Conservation (phyloP, 2,113 vertebrate genomes). For the Barnardius zonarius region DNA sequence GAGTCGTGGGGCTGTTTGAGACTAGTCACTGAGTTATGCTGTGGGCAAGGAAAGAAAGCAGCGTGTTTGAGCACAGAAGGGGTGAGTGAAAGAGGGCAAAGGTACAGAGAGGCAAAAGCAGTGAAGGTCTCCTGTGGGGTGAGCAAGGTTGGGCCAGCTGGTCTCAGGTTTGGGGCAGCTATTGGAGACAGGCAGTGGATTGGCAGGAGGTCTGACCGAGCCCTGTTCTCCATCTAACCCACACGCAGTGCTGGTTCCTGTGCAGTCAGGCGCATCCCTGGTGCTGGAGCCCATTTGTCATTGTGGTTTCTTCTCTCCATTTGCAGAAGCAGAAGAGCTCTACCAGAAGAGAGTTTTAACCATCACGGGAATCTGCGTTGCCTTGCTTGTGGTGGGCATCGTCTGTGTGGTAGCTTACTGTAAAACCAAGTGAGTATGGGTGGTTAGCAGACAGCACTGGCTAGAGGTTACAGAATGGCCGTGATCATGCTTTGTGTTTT, state of each 20-base stretch:
- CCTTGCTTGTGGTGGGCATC: slow-evolving; percentile 96
- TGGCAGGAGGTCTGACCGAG: background rate
- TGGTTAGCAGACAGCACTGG: background rate
- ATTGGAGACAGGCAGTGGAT: background rate
- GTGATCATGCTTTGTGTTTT: background rate
- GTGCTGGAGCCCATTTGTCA: background rate
- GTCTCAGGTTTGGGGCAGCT: background rate
- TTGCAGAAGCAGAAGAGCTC: slow-evolving; percentile 95
- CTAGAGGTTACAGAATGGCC: background rate
- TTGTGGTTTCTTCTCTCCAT: slow-evolving; percentile 51
- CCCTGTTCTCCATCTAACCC: background rate
- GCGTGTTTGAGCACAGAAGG: background rate
- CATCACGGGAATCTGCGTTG: slow-evolving; percentile 98
- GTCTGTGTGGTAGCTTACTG: slow-evolving; percentile 98
- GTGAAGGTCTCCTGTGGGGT: background rate
- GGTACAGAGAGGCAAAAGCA: background rate
- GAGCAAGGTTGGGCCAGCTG: background rate
- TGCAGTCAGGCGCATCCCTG: background rate
- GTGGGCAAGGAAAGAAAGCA: background rate
- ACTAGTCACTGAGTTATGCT: background rate
- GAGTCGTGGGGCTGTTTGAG: background rate
- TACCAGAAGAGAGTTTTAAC: slow-evolving; percentile 99
- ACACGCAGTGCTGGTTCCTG: background rate
- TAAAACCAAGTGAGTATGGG: slow-evolving; percentile 96
- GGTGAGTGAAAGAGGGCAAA: background rate